A percentile compares a stretch with the other conserved stretches of the same genome.
phyloP scores from a whole-genome alignment of 2,888 invertebrate genomes.

The Habrosyne pyritoides region DNA sequence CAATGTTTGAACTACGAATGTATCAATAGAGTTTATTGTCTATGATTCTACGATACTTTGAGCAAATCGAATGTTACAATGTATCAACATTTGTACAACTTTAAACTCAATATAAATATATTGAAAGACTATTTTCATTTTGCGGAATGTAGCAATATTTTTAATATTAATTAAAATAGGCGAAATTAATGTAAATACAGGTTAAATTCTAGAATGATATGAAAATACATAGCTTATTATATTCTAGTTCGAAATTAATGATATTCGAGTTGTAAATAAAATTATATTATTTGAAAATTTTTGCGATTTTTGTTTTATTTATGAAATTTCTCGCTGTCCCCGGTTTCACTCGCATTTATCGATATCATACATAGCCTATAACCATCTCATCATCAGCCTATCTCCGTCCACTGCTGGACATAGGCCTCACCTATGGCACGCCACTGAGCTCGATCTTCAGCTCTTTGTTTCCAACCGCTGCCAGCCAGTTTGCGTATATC shows the following conservation, averaged over 20 bases:
- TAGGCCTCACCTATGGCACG: too few relatives aligned
- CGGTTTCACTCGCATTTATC: too few relatives aligned
- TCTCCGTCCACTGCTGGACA: too few relatives aligned
- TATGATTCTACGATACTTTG: too few relatives aligned
- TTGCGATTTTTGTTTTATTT: constrained; percentile 45
- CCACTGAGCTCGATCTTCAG: too few relatives aligned
- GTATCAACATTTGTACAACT: background rate
- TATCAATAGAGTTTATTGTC: too few relatives aligned
- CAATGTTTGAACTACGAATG: too few relatives aligned
- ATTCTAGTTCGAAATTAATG: constrained; percentile 63
- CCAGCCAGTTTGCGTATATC: too few relatives aligned
- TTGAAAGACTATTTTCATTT: constrained; percentile 11
- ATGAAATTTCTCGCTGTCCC: background rate
- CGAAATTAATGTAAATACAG: constrained; percentile 55
- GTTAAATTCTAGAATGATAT: constrained; percentile 30
- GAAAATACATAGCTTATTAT: constrained; percentile 19
- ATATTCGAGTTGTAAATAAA: constrained; percentile 80
- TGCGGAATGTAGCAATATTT: constrained; percentile 36
- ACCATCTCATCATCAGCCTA: too few relatives aligned
- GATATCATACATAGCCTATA: too few relatives aligned
- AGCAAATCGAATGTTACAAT: background rate
- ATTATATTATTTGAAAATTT: constrained; percentile 78
- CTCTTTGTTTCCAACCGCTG: too few relatives aligned
- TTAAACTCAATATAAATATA: background rate
- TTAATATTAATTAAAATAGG: constrained; percentile 41